Evolutionary conservation across 1,140 invertebrate species (phyloP), one percentile per base, ranked within the genome.

Genomic region (Paraescarpia echinospica): DNA sequence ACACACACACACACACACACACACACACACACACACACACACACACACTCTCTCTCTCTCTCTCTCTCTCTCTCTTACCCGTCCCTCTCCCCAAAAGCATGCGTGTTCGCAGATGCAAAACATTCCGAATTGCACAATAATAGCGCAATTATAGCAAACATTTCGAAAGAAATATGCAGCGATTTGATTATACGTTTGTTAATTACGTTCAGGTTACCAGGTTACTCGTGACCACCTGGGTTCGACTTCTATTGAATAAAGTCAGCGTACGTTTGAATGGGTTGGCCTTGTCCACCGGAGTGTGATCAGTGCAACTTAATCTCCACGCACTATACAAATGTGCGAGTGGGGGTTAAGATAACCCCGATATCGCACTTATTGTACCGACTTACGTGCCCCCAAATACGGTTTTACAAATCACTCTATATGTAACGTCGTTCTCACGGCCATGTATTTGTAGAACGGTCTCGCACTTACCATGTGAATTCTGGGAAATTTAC

Each of bases 1-100:
- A 92, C 22, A 92, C 22, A 92, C 51, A 92, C n/a, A 90, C n/a
- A 77, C 27, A 77, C 27, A 77, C 27, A 77, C 27, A 77, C 27
- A 77, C 27, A 77, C 27, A 77, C 27, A 77, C 27, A 77, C 27
- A 77, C 27, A 77, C 27, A 77, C 27, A 77, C 27, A 77, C 27
- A 77, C 27, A 77, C 27, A 77, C 27, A 77, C 27, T 8, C 27
- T 8, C 27, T 8, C 27, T 8, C 27, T 8, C 27, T 8, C 27
- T 8, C n/a, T 9, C n/a, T 9, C n/a, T 9, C n/a, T 9, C n/a
- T 9, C n/a, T 8, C 59, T 48, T 48, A 8, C 5, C 14, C 41
- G 18, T 51, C 8, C 18, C 18, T 0, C 1, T 51, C 48, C 8
- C 48, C 18, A 8, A 51, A 51, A 18, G 48, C 48, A 51, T 9